phyloP scores from a whole-genome alignment of 2,888 invertebrate species.

The Drosophila kuntzei region DNA sequence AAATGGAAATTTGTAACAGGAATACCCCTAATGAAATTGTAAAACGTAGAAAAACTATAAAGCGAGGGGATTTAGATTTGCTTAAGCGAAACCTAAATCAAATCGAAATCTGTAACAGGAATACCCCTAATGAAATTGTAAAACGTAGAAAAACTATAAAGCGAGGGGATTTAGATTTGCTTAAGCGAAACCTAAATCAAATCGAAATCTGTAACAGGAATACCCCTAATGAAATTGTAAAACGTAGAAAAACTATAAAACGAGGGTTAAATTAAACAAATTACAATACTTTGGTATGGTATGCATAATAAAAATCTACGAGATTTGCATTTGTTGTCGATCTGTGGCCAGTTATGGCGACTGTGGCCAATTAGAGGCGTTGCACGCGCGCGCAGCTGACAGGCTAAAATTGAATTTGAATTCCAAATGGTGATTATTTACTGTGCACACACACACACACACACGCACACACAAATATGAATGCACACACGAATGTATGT shows the following conservation, averaged over 20 bases:
- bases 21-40: no score
- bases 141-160: constrained; percentile 1
- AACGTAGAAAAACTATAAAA: background rate
- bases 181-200: background rate
- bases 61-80: no score
- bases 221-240: background rate
- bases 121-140: background rate
- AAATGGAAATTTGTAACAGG: no score
- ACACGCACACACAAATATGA: constrained; percentile 14
- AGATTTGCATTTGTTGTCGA: constrained; percentile 23
- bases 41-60: no score
- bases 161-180: background rate
- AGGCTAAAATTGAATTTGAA: constrained; percentile 69
- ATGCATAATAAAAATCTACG: constrained; percentile 1
- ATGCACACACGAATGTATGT: constrained; percentile 9
- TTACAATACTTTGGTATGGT: background rate
- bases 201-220: background rate
- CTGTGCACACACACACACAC: constrained; percentile 37
- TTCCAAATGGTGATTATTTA: constrained; percentile 72
- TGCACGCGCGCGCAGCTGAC: constrained; percentile 46
- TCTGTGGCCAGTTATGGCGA: constrained; percentile 27
- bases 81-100: background rate
- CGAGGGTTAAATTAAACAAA: constrained; percentile 2
- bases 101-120: background rate
- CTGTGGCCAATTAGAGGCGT: constrained; percentile 61